Base-by-base conservation (phyloP, 2,113 vertebrate species). In the Ariopsis seemanni region DNA sequence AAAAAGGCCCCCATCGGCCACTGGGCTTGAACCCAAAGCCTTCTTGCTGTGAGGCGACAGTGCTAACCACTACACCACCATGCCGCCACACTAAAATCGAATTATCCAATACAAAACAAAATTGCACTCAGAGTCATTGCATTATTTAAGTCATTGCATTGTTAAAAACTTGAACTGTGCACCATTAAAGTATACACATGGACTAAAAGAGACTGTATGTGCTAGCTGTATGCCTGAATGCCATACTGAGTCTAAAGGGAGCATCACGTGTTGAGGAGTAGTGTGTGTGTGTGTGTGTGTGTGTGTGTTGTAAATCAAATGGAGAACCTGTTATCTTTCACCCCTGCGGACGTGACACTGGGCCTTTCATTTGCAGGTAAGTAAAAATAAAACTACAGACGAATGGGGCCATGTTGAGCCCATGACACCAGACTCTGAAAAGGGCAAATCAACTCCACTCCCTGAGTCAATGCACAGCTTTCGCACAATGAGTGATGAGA, bases 281-380 rank as follows among this genome's bases (percentile, higher is more conserved):
- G 55, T 78, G 77, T n/a, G 17, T 60, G 67, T 53, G 86, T 85
- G 82, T 84, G 30, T 60, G 27, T 55, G 52, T 57, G 83, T 85
- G 86, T 84, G 65, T 83, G 67, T 57, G 42, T 57, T 77, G 65
- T 90, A 90, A 91, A 88, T 91, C 88, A 81, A 53, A 42, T 42
- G 22, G 52, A 55, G 48, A 60, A 79, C 25, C 20, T 22, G 74
- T 75, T 58, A 67, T 81, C 65, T 83, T 81, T 91, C 86, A 87
- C 89, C 89, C 86, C 79, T 89, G 60, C 84, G 82, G 84, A 75
- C 69, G 55, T 14, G 14, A 79, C 83, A 87, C 67, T 0, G 4
- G 50, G 34, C 72, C 74, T 90, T 90, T 82, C 52, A 87, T 86
- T 90, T 85, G 55, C 62, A 81, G 83, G 72, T 82, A 85, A 91